Base-by-base conservation (phyloP, 1,140 invertebrate genomes). In the Leptestheria dahalacensis region DNA sequence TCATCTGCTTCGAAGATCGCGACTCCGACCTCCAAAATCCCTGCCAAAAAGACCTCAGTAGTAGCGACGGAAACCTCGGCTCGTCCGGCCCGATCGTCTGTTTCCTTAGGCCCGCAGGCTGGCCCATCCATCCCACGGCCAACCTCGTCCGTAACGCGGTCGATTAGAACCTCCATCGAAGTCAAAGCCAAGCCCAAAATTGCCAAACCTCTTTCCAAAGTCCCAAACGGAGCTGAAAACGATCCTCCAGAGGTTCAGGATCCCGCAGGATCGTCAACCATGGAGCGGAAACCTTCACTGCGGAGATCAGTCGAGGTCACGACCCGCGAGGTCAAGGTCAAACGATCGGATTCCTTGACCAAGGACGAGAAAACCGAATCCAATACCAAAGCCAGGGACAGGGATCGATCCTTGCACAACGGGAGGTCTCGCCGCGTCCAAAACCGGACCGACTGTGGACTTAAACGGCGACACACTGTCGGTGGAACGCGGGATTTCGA, bases 381-480 rank as follows among this genome's bases (percentile, higher is more conserved):
- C 67, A 86, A 86, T 68, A 79, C 84, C 57, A 67, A 65, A 64
- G 64, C 65, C 41, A 63, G 64, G 33, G 57, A 59, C 57, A 55
- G 71, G 66, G 64, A 75, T 74, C 46, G 69, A 70, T 55, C 63
- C 24, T 46, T 47, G 47, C 47, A 56, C 1, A 51, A 58, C 49
- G 48, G 56, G 41, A 28, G 46, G 41, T 57, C 48, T 23, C 25
- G 47, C 15, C 62, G 41, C 11, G 69, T 70, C 82, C 55, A 84
- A 83, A 68, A 82, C 82, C 33, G 83, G 82, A 78, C 80, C 79
- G 82, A 84, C 68, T 72, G 84, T 48, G 85, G 83, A 41, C 87
- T 90, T 63, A 89, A 90, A 70, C 75, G 90, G 12, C 75, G 90
- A n/a, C 90, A 93, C 71, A 94, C 90, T 1, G 88, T 94, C 0